phyloP scores from a whole-genome alignment of 2,888 invertebrate genomes.

The Epistrophella euchroma region DNA sequence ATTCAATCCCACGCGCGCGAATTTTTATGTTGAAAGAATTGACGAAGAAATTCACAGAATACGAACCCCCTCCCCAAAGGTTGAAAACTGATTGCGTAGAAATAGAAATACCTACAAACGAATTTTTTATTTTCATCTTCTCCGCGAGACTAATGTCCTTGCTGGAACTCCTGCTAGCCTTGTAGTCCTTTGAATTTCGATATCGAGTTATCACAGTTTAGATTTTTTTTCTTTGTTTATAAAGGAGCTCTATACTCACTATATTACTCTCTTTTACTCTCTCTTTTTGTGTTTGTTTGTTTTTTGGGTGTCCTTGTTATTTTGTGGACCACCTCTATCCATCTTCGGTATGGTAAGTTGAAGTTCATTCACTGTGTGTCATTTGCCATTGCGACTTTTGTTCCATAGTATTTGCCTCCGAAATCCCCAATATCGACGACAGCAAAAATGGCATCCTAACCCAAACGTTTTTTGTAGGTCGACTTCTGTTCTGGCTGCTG shows the following conservation, averaged over 20 bases:
- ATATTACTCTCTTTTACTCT: conserved; percentile 19
- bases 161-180: conserved; percentile 52
- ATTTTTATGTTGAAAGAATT: conserved; percentile 2
- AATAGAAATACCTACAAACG: conserved; percentile 9
- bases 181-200: conserved; percentile 54
- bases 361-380: conserved; percentile 68
- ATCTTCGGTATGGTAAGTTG: conserved; percentile 40
- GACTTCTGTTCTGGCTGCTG: conserved; percentile 26
- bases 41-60: background rate
- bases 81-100: background rate
- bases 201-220: conserved; percentile 60
- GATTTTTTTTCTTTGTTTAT: background rate
- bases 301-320: conserved; percentile 44
- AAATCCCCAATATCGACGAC: conserved; percentile 66
- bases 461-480: conserved; percentile 53
- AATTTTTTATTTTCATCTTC: conserved; percentile 14
- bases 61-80: background rate
- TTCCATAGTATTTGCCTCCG: conserved; percentile 18
- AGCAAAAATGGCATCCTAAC: conserved; percentile 64
- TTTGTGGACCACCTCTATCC: conserved; percentile 13
- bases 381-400: conserved; percentile 45
- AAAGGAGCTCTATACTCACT: background rate
- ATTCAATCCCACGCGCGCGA: conserved; percentile 62
- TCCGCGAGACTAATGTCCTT: conserved; percentile 25
- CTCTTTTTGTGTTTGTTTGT: conserved; percentile 2